Evolutionary conservation across 2,888 invertebrate genomes (phyloP).

Genomic region (Drosophila acutilabella): DNA sequence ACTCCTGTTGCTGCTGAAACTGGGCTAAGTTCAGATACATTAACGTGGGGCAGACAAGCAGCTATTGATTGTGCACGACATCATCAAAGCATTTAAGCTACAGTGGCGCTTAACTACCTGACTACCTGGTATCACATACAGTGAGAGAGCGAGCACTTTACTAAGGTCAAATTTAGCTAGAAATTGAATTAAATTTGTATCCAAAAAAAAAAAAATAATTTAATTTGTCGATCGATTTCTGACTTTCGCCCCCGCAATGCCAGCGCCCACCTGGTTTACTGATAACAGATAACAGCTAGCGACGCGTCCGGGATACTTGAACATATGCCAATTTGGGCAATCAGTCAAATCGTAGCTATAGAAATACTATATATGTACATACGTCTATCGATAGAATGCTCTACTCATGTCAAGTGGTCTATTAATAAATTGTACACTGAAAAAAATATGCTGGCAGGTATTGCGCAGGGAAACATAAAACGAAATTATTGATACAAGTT

Average conservation of each 20-base stretch:
- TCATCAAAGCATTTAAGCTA: slow-evolving; percentile 11
- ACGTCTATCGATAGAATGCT: slow-evolving; percentile 15
- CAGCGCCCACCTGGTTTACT: slow-evolving; percentile 11
- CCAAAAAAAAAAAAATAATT: not conserved
- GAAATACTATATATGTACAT: not conserved
- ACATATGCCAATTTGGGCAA: slow-evolving; percentile 54
- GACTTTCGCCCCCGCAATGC: slow-evolving; percentile 6
- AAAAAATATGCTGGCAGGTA: too few species aligned
- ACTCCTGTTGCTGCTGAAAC: slow-evolving; percentile 21
- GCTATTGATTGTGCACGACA: slow-evolving; percentile 36
- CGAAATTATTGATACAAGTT: too few species aligned
- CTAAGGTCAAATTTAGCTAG: slow-evolving; percentile 4
- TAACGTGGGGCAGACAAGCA: slow-evolving; percentile 1
- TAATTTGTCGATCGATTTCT: slow-evolving; percentile 24
- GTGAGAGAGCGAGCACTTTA: too few species aligned
- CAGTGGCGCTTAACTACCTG: slow-evolving; percentile 2
- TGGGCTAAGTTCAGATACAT: slow-evolving; percentile 33
- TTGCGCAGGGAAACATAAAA: too few species aligned
- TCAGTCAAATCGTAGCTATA: slow-evolving; percentile 19
- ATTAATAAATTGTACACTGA: slow-evolving; percentile 20
- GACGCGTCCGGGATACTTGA: slow-evolving; percentile 47
- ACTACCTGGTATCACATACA: not conserved
- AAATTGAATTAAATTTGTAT: slow-evolving; percentile 9
- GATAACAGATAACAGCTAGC: slow-evolving; percentile 61
- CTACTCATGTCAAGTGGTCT: slow-evolving; percentile 21